A percentile compares a stretch with the other conserved stretches of the same genome.
Conservation (phyloP, 30 jellyfish, hydroid and myxozoan genomes). For the Pelagia noctiluca region DNA sequence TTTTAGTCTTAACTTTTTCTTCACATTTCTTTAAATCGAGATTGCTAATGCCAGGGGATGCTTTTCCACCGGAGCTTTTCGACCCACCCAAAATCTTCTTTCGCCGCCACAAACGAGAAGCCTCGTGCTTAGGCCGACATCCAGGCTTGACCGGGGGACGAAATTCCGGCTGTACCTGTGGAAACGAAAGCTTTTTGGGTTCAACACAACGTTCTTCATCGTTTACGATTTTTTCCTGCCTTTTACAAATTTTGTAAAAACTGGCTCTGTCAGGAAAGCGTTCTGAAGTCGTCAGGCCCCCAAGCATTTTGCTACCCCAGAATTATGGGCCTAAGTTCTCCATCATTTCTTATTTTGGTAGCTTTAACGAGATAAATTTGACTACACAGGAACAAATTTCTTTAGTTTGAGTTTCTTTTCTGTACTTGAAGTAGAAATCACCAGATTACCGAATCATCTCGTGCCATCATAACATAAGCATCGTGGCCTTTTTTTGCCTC, state of each 20-base stretch:
- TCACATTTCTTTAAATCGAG: background rate
- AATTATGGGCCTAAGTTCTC: no score
- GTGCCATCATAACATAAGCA: background rate
- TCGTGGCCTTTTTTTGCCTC: constrained; percentile 18
- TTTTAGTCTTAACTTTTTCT: background rate
- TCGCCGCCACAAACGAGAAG: constrained; percentile 22
- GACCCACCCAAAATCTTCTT: constrained; percentile 14
- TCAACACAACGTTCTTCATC: background rate
- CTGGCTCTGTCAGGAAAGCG: no score
- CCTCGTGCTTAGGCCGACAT: constrained; percentile 5
- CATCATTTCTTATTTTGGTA: no score
- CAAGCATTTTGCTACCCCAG: no score
- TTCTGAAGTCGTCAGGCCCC: no score
- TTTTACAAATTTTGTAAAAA: no score
- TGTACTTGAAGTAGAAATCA: background rate
- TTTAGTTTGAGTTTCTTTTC: no score
- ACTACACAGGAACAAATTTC: no score
- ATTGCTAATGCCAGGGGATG: background rate
- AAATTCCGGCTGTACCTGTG: background rate
- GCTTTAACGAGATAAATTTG: no score
- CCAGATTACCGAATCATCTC: background rate
- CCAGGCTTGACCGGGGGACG: background rate
- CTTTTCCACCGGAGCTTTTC: constrained; percentile 9
- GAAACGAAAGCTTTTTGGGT: background rate
- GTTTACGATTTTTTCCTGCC: no score